phyloP scores from a whole-genome alignment of 2,888 invertebrate genomes.

The Malthinus seriepunctatus region DNA sequence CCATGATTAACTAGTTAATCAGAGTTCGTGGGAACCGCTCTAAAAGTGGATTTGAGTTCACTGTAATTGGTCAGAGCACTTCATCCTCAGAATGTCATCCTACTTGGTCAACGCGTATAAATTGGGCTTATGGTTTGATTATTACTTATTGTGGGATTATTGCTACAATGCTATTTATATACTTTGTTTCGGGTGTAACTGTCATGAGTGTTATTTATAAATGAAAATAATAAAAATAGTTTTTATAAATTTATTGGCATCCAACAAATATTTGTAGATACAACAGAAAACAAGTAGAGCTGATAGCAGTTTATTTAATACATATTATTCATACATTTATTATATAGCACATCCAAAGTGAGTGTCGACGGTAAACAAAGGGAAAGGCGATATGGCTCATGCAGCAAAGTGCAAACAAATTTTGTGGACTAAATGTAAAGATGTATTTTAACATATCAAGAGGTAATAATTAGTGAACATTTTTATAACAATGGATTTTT shows the following conservation, averaged over 20 bases:
- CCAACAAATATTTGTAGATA: conserved; percentile 56
- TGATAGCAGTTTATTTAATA: conserved; percentile 58
- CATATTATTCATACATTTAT: conserved; percentile 56
- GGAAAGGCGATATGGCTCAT: conserved; percentile 46
- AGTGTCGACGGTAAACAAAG: conserved; percentile 54
- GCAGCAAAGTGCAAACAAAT: conserved; percentile 53
- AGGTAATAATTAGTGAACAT: conserved; percentile 42
- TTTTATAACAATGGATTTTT: conserved; percentile 46
- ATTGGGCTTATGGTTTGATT: too few species aligned
- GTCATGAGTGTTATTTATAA: too few species aligned
- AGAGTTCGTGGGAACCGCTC: too few species aligned
- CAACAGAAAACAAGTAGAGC: conserved; percentile 58
- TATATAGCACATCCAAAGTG: conserved; percentile 58
- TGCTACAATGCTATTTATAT: too few species aligned
- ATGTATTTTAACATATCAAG: conserved; percentile 38
- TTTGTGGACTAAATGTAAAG: conserved; percentile 49
- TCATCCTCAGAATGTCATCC: too few species aligned
- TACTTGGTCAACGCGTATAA: too few species aligned
- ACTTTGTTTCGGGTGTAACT: too few species aligned
- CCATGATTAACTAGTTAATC: too few species aligned
- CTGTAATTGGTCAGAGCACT: too few species aligned
- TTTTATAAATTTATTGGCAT: conserved; percentile 57
- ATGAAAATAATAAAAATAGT: not conserved
- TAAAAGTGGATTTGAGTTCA: too few species aligned
- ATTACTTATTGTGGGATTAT: too few species aligned